Percentiles rank a stretch among this genome's conserved stretches.
phyloP scores from a whole-genome alignment of 2,113 vertebrate genomes.

The Quiscalus mexicanus region DNA sequence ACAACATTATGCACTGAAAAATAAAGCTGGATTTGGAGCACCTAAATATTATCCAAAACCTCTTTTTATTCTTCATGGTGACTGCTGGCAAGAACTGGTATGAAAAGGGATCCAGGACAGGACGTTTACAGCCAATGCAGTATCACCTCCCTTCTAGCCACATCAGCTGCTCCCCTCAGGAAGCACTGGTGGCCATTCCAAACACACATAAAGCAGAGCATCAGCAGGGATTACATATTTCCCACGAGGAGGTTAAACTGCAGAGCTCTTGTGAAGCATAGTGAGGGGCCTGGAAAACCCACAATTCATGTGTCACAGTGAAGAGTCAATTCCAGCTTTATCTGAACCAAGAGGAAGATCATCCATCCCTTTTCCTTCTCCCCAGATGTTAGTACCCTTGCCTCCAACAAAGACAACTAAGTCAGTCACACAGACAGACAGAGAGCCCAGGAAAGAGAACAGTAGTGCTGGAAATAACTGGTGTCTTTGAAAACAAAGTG shows the following conservation, averaged over 20 bases:
- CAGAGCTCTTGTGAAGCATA: neutral
- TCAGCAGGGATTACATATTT: neutral
- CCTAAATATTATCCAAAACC: neutral
- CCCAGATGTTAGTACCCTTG: neutral
- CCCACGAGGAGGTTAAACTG: neutral
- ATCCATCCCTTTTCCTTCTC: neutral
- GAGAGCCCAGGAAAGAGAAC: neutral
- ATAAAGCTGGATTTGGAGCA: neutral
- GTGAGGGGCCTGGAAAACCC: neutral
- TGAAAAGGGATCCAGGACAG: neutral
- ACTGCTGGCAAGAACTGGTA: neutral
- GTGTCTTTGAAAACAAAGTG: constrained; percentile 13
- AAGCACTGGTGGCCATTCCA: neutral
- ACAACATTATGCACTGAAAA: neutral
- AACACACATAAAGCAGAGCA: neutral
- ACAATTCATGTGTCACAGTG: neutral
- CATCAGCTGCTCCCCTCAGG: neutral
- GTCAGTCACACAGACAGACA: neutral
- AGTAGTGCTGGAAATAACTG: constrained; percentile 26
- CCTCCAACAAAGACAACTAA: neutral
- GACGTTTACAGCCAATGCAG: neutral
- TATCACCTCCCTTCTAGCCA: neutral
- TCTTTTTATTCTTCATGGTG: neutral
- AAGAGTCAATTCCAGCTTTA: constrained; percentile 8
- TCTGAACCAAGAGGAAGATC: neutral